These are phyloP conservation scores for Hololepta plana DNA, from an alignment of 2,888 invertebrate species.

Conservation along the genomic window DNA sequence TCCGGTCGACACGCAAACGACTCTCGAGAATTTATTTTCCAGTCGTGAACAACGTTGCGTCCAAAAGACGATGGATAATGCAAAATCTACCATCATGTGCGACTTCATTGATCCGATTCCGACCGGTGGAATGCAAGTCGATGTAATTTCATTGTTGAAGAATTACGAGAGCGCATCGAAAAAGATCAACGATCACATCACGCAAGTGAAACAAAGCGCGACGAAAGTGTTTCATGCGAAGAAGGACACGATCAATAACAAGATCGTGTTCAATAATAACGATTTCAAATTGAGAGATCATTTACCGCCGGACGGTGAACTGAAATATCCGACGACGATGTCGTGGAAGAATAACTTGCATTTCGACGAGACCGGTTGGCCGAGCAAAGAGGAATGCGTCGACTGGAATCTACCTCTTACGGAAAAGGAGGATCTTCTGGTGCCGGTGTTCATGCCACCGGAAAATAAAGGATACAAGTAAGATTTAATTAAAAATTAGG, in stretches of 20 bases:
- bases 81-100: constrained; percentile 22
- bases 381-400: constrained; percentile 31
- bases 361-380: constrained; percentile 38
- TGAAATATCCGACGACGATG: constrained; percentile 31
- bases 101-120: constrained; percentile 25
- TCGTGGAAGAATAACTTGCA: constrained; percentile 30
- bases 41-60: constrained; percentile 25
- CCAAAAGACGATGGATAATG: constrained; percentile 21
- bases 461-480: constrained; percentile 65
- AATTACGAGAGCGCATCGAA: constrained; percentile 32
- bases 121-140: constrained; percentile 24
- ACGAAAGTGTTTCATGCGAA: constrained; percentile 8
- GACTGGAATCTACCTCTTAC: constrained; percentile 26
- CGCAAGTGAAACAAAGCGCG: constrained; percentile 11
- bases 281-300: constrained; percentile 9
- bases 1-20: constrained; percentile 25
- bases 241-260: constrained; percentile 4
- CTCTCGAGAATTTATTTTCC: constrained; percentile 17
- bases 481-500: constrained; percentile 15
- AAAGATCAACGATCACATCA: constrained; percentile 29
- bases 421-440: constrained; percentile 32
- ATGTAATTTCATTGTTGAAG: constrained; percentile 27
- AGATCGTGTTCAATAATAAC: no score
- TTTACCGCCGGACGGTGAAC: constrained; percentile 15
- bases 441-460: constrained; percentile 52